phyloP scores from a whole-genome alignment of 2,888 invertebrate genomes.

The Theristus sp. region DNA sequence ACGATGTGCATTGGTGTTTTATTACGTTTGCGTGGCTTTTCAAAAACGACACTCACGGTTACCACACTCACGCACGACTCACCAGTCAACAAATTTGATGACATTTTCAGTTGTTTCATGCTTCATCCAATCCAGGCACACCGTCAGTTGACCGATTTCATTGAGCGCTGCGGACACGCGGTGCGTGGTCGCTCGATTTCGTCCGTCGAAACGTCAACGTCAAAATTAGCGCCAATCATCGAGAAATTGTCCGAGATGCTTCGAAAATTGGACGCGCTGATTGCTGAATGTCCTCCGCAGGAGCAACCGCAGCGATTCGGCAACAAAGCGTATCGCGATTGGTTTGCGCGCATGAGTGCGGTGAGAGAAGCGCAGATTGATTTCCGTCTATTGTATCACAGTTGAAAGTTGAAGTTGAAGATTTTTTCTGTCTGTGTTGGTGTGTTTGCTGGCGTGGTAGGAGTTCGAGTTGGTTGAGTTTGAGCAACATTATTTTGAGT shows the following conservation, averaged over 20 bases:
- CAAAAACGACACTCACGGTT: no score
- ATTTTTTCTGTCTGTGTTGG: no score
- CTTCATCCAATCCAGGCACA: slow-evolving; percentile 5
- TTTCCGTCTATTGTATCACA: no score
- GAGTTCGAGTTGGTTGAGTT: not conserved
- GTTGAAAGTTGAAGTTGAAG: no score
- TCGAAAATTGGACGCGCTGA: slow-evolving; percentile 48
- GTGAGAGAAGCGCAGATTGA: slow-evolving; percentile 45
- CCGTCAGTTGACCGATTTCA: not conserved
- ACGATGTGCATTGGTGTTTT: no score
- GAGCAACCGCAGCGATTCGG: slow-evolving; percentile 91
- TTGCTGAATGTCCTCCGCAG: slow-evolving; percentile 65
- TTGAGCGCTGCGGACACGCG: not conserved
- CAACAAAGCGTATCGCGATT: slow-evolving; percentile 70
- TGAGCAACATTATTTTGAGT: not conserved
- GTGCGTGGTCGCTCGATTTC: not conserved
- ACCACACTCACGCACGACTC: no score
- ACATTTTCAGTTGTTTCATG: no score
- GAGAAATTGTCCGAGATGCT: no score
- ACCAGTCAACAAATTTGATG: no score
- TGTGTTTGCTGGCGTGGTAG: no score
- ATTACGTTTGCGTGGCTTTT: no score
- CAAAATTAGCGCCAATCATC: no score
- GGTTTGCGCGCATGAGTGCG: slow-evolving; percentile 54
- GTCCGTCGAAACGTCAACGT: slow-evolving; percentile 39